phyloP scores from a whole-genome alignment of 2,888 invertebrate species.

The Xiphydria camelus region DNA sequence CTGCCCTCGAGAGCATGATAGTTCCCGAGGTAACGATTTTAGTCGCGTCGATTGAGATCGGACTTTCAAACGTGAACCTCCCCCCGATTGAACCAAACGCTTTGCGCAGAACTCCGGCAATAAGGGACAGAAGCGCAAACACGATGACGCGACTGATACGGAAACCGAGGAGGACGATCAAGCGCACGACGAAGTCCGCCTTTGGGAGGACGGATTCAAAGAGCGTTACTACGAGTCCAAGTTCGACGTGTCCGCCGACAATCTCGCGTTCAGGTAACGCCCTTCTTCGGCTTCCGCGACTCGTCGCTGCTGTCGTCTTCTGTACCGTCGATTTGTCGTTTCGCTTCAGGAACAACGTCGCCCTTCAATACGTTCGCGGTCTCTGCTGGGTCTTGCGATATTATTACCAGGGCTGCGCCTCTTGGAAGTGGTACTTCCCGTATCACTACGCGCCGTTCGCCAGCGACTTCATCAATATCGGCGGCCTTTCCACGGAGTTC shows the following conservation, averaged over 20 bases:
- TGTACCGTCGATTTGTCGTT: no score
- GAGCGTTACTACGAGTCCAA: conserved; percentile 96
- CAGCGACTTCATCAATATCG: conserved; percentile 94
- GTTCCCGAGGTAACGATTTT: conserved; percentile 56
- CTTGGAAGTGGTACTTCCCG: conserved; percentile 99
- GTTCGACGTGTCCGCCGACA: conserved; percentile 77
- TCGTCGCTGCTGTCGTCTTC: no score
- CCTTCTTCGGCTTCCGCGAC: no score
- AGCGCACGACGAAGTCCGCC: conserved; percentile 83
- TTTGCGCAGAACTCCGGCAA: conserved; percentile 28
- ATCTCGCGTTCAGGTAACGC: conserved; percentile 76
- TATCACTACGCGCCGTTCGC: conserved; percentile 99
- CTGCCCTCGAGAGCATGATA: conserved; percentile 61
- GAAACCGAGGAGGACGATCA: conserved; percentile 72
- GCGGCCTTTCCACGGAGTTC: conserved; percentile 83
- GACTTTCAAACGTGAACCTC: neutral
- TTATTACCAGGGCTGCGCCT: conserved; percentile 99
- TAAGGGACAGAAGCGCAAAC: conserved; percentile 62
- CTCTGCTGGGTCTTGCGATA: conserved; percentile 98
- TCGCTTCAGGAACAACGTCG: conserved; percentile 82
- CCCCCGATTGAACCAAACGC: no score
- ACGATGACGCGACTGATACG: conserved; percentile 51
- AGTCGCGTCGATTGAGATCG: no score
- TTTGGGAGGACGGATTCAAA: conserved; percentile 98
- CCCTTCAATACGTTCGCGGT: conserved; percentile 92